Evolutionary conservation across 64 coral and sea anemone species (phyloP).

Genomic region (Dendrophyllia cribrosa): DNA sequence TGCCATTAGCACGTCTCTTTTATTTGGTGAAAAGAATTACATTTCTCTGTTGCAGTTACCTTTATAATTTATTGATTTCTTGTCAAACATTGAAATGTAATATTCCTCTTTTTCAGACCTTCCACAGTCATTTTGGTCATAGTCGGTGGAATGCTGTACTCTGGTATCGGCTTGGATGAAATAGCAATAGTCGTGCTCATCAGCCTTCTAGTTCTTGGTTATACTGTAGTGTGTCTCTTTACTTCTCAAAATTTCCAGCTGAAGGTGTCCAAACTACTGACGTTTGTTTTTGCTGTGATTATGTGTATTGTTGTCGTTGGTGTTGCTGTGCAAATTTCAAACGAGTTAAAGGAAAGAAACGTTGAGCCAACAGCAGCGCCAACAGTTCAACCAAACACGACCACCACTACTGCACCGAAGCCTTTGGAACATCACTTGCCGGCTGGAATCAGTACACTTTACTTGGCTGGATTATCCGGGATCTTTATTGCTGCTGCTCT

Average conservation of each 20-base stretch:
- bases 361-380: not conserved
- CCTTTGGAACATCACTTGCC: conserved; percentile 10
- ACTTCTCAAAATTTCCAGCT: conserved; percentile 77
- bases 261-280: conserved; percentile 71
- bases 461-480: conserved; percentile 47
- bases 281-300: conserved; percentile 77
- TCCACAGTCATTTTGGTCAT: conserved; percentile 94
- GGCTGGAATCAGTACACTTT: conserved; percentile 13
- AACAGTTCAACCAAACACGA: not conserved
- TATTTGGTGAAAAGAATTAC: too few relatives aligned
- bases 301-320: conserved; percentile 85
- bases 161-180: conserved; percentile 14
- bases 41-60: too few relatives aligned
- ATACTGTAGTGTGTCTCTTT: conserved; percentile 64
- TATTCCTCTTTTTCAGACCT: conserved; percentile 53
- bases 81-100: too few relatives aligned
- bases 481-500: conserved; percentile 83
- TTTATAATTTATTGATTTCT: too few relatives aligned
- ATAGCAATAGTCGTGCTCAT: conserved; percentile 39
- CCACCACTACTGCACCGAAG: not conserved
- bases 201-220: conserved; percentile 48
- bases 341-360: not conserved
- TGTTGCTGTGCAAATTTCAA: conserved; percentile 72
- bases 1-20: too few relatives aligned
- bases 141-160: conserved; percentile 79